A percentile compares a stretch with the other conserved stretches of the same genome.
Evolutionary conservation across 1,140 invertebrate genomes (phyloP).

Genomic region (Trigoniulus corallinus): DNA sequence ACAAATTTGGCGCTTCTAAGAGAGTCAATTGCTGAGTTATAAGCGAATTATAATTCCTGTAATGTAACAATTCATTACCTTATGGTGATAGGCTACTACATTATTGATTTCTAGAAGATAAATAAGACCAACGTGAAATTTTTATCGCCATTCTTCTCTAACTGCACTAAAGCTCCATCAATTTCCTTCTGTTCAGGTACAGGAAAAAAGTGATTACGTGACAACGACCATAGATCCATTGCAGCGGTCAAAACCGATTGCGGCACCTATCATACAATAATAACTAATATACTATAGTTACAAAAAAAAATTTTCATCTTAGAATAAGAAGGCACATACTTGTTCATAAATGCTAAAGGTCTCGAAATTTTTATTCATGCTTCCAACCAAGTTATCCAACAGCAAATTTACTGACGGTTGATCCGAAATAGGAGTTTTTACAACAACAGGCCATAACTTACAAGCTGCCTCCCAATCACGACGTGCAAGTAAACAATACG

Average conservation of each 20-base stretch:
- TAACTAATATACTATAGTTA: background rate
- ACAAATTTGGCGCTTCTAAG: background rate
- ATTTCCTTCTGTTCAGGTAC: background rate
- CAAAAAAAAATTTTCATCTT: background rate
- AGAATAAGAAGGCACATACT: background rate
- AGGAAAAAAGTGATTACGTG: background rate
- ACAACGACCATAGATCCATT: background rate
- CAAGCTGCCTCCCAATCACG: slow-evolving; percentile 56
- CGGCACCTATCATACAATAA: background rate
- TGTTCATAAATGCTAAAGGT: slow-evolving; percentile 20
- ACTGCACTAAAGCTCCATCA: background rate
- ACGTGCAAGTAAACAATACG: slow-evolving; percentile 41
- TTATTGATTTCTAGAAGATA: background rate
- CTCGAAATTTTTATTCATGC: slow-evolving; percentile 31
- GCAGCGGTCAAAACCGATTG: background rate
- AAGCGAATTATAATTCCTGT: background rate
- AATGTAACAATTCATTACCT: background rate
- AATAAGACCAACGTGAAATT: background rate
- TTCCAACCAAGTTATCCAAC: slow-evolving; percentile 39
- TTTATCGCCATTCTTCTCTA: background rate
- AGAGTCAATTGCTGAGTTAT: background rate
- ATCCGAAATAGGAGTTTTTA: slow-evolving; percentile 54
- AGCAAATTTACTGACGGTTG: slow-evolving; percentile 59
- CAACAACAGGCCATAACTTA: slow-evolving; percentile 53
- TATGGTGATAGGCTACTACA: background rate